A percentile compares a stretch with the other conserved stretches of the same genome.
phyloP scores from a whole-genome alignment of 2,888 invertebrate species.

The Prenolepis imparis region DNA sequence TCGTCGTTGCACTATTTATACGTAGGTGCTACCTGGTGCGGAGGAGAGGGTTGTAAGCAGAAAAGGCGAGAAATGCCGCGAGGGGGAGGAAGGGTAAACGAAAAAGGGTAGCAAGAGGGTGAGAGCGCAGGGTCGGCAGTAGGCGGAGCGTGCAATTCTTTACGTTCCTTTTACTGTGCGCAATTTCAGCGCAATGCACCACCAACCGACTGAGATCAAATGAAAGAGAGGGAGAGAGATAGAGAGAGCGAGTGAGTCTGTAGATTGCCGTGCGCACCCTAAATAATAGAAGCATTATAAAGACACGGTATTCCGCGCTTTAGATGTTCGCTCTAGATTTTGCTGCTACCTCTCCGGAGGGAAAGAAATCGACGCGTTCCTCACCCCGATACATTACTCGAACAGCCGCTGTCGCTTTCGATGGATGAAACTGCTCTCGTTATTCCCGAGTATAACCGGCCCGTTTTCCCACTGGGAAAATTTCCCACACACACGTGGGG shows the following conservation, averaged over 20 bases:
- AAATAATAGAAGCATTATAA: constrained; percentile 51
- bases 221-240: background rate
- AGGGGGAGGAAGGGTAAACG: background rate
- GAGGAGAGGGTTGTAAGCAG: background rate
- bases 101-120: too few species aligned
- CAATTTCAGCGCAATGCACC: constrained; percentile 67
- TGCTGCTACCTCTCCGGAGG: background rate
- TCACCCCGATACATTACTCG: background rate
- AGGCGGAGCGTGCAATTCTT: constrained; percentile 54
- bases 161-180: constrained; percentile 52
- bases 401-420: background rate
- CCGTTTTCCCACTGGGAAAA: background rate
- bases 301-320: background rate
- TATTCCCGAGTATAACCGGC: constrained; percentile 7
- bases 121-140: constrained; percentile 24
- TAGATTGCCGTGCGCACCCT: constrained; percentile 39
- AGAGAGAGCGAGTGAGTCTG: background rate
- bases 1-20: constrained; percentile 38
- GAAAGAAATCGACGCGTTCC: background rate
- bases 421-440: constrained; percentile 19
- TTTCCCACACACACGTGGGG: background rate
- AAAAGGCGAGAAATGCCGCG: background rate
- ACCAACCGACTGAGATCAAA: constrained; percentile 52
- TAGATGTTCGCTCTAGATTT: constrained; percentile 13
- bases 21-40: background rate